These are phyloP conservation scores for Petrocephalus zakoni DNA, from an alignment of 2,113 vertebrate genomes.

Conservation along the genomic window DNA sequence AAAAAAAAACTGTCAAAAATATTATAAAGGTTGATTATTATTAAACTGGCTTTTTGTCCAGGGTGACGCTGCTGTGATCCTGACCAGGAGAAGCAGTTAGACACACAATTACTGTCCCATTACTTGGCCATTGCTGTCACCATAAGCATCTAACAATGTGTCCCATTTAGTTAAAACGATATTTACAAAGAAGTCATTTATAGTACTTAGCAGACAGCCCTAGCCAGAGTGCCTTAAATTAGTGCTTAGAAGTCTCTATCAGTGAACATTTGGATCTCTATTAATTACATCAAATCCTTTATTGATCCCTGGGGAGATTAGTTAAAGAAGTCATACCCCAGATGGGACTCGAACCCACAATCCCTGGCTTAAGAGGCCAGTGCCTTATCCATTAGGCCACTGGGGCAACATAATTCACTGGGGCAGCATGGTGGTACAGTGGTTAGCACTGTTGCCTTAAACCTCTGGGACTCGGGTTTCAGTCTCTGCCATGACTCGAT, in stretches of 20 bases:
- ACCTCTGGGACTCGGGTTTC: not conserved
- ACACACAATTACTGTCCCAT: not conserved
- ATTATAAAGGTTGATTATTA: not conserved
- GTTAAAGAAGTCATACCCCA: constrained; percentile 15
- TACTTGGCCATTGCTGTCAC: not conserved
- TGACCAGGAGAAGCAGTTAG: not conserved
- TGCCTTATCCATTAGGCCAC: constrained; percentile 49
- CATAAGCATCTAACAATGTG: not conserved
- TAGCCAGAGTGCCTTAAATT: too few relatives aligned
- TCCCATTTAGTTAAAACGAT: not conserved
- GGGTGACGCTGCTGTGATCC: not conserved
- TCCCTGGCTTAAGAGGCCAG: constrained; percentile 49
- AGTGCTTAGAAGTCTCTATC: too few relatives aligned
- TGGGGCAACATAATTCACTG: not conserved
- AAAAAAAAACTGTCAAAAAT: not conserved
- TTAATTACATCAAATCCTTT: too few relatives aligned
- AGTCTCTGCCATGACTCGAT: not conserved
- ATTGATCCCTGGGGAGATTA: too few relatives aligned
- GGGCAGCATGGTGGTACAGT: not conserved
- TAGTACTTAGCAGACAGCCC: too few relatives aligned
- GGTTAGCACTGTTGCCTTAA: not conserved
- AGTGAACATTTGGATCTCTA: too few relatives aligned
- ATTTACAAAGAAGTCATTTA: not conserved
- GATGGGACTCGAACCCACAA: constrained; percentile 42
- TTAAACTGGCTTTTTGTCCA: not conserved